phyloP scores from a whole-genome alignment of 2,888 invertebrate species.

The Pandemis corylana region DNA sequence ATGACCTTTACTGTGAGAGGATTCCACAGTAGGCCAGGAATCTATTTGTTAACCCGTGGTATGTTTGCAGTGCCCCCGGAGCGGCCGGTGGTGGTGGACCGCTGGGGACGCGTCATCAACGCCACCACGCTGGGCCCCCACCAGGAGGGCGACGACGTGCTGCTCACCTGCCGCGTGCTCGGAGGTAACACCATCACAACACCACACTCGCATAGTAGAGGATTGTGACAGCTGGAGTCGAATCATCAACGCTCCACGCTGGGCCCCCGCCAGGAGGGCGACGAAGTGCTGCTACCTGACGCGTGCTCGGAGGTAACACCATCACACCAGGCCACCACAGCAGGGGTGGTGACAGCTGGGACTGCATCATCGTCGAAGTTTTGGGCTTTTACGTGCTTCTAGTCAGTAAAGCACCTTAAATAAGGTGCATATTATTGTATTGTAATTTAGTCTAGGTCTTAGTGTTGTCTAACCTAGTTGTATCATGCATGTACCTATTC shows the following conservation, averaged over 20 bases:
- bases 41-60: background rate
- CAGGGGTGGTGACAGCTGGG: no score
- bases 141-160: conserved; percentile 93
- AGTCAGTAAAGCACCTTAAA: no score
- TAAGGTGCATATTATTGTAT: no score
- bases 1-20: no score
- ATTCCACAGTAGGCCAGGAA: no score
- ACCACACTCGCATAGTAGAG: conserved; percentile 54
- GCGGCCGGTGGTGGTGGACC: conserved; percentile 93
- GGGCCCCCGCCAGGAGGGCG: conserved; percentile 94
- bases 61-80: conserved; percentile 91
- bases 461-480: no score
- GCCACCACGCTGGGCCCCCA: conserved; percentile 92
- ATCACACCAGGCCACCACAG: no score
- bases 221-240: conserved; percentile 81
- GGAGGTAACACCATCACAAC: conserved; percentile 86
- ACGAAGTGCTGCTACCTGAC: no score
- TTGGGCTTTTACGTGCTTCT: no score
- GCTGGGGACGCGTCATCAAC: conserved; percentile 93
- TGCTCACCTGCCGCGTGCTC: conserved; percentile 93
- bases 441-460: no score
- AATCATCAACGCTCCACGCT: conserved; percentile 91
- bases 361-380: no score
- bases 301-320: conserved; percentile 90
- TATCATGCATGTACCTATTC: no score